Percentiles rank a stretch among this genome's conserved stretches.
These are phyloP conservation scores for Cheilosia soror DNA, from an alignment of 2,888 invertebrate species.

Conservation along the genomic window DNA sequence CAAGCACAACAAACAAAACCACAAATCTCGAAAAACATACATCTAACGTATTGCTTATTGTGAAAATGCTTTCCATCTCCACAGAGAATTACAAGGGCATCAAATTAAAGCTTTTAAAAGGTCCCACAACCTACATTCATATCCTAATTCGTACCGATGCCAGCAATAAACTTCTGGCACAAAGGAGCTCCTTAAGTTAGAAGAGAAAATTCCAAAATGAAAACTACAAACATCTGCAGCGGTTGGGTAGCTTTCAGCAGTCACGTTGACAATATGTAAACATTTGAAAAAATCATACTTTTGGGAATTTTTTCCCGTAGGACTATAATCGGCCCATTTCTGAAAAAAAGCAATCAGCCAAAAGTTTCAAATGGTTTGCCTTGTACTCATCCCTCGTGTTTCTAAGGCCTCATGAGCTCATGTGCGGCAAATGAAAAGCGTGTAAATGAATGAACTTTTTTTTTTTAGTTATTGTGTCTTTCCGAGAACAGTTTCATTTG, in stretches of 20 bases:
- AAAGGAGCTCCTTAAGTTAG: constrained; percentile 3
- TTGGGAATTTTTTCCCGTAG: constrained; percentile 18
- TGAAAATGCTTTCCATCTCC: constrained; percentile 5
- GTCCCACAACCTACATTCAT: constrained; percentile 38
- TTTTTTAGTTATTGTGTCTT: neutral
- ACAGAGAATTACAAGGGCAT: constrained; percentile 4
- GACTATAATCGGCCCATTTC: neutral
- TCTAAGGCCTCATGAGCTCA: neutral
- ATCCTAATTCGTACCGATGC: constrained; percentile 19
- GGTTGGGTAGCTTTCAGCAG: constrained; percentile 18
- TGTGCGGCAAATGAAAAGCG: neutral
- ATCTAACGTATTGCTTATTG: neutral
- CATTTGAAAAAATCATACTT: constrained; percentile 40
- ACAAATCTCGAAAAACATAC: neutral
- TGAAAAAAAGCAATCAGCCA: neutral
- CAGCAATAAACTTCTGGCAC: constrained; percentile 20
- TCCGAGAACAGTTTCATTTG: neutral
- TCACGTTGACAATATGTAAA: constrained; percentile 39
- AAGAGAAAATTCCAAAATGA: neutral
- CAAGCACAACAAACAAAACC: neutral
- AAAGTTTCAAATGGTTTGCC: constrained; percentile 31
- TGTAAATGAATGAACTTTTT: neutral
- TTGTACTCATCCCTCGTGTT: neutral
- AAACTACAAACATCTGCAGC: constrained; percentile 25
- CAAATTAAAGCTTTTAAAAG: constrained; percentile 41